Conservation (phyloP, 2,113 vertebrate genomes). For the Ancistrus triradiatus region DNA sequence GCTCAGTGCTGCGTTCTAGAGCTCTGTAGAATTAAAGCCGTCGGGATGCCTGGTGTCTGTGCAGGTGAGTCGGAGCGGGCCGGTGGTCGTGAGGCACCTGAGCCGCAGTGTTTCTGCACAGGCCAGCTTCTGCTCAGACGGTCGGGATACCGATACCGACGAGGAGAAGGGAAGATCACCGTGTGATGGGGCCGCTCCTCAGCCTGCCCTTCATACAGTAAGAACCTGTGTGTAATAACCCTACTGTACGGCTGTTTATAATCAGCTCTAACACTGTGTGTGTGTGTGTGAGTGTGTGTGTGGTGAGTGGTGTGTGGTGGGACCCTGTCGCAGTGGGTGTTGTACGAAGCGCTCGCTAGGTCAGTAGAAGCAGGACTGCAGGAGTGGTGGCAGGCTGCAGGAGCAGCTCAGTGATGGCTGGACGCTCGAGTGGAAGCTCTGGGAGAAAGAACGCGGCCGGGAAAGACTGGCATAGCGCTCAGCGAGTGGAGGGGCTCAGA, state of each 20-base stretch:
- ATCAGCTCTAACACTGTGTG: too few species aligned
- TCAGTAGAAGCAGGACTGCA: conserved; percentile 66
- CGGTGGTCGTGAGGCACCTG: conserved; percentile 69
- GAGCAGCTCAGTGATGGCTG: conserved; percentile 62
- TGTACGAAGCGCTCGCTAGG: conserved; percentile 62
- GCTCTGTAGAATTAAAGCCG: too few species aligned
- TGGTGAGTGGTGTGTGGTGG: background rate
- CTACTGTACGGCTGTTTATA: background rate
- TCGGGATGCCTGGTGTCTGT: conserved; percentile 8
- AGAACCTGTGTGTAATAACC: background rate
- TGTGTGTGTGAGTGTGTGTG: too few species aligned
- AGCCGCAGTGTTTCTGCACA: conserved; percentile 45
- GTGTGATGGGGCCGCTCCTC: background rate
- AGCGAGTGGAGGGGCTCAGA: conserved; percentile 83
- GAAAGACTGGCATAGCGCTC: conserved; percentile 70
- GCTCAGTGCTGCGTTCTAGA: too few species aligned
- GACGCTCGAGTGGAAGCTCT: conserved; percentile 65
- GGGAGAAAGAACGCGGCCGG: conserved; percentile 74
- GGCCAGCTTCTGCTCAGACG: conserved; percentile 9
- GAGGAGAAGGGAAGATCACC: background rate
- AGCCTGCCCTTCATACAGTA: conserved; percentile 19
- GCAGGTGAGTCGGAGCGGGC: conserved; percentile 53
- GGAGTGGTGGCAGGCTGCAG: conserved; percentile 71
- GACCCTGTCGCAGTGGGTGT: conserved; percentile 52
- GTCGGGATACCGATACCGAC: conserved; percentile 25